phyloP scores from a whole-genome alignment of 2,888 invertebrate species.

The Augochlorella aurata region DNA sequence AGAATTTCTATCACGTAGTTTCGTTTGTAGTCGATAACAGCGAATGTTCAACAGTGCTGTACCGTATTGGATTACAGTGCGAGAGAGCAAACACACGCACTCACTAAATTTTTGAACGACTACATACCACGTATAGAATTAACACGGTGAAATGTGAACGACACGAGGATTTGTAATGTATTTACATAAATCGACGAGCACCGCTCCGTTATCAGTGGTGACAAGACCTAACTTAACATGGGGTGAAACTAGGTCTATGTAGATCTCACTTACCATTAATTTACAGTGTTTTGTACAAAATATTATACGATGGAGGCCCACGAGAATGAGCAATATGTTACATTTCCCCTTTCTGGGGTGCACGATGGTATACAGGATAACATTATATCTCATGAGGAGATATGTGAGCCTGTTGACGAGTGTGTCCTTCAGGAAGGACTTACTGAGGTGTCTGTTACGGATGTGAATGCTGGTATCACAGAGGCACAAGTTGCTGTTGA shows the following conservation, averaged over 20 bases:
- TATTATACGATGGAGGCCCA: constrained; percentile 73
- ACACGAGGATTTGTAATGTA: constrained; percentile 9
- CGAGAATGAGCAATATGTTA: constrained; percentile 75
- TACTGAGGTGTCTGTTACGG: constrained; percentile 62
- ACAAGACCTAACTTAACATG: constrained; percentile 69
- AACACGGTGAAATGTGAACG: constrained; percentile 16
- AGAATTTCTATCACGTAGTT: constrained; percentile 5
- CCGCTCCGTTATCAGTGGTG: constrained; percentile 40
- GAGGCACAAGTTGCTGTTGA: constrained; percentile 71
- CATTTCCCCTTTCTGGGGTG: constrained; percentile 73
- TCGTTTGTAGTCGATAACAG: constrained; percentile 4
- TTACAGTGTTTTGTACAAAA: background rate
- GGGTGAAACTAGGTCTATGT: constrained; percentile 70
- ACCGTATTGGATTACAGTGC: constrained; percentile 26
- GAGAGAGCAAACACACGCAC: background rate
- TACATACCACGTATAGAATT: background rate
- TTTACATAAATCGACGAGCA: constrained; percentile 24
- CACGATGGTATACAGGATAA: constrained; percentile 73
- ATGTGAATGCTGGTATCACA: constrained; percentile 61
- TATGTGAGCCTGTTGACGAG: constrained; percentile 75
- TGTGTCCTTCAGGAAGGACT: constrained; percentile 70
- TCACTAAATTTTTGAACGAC: constrained; percentile 9
- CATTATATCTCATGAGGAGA: constrained; percentile 76
- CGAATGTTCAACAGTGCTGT: constrained; percentile 12
- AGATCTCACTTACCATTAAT: constrained; percentile 16